Evolutionary conservation across 2,888 invertebrate species (phyloP), one percentile per base, ranked within the genome.

Genomic region (Ligdia adustata): DNA sequence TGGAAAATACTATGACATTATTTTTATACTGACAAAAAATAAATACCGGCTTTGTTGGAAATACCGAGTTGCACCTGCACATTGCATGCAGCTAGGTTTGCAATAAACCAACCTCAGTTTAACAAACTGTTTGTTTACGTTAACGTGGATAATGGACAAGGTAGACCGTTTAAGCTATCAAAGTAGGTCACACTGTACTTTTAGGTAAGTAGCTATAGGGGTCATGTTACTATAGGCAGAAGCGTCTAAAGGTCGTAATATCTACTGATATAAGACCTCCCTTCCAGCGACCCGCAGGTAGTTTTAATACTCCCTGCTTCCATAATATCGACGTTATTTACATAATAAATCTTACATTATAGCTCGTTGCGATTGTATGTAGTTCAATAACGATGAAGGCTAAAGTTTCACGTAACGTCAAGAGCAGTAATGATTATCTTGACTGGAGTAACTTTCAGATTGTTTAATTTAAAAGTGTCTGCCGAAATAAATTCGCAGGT

Each of bases 171-270:
- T 35, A 37, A 38, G 37, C 47, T 41, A 47, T 47, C 41, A 26
- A 48, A 49, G 38, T 43, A 49, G 48, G 48, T 49, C 48, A 49
- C 33, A 37, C 13, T 38, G 48, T 9, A 14, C 37, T 38, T 42
- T 42, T 26, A 20, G 26, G 35, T 14, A 47, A 35, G 29, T 46
- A 20, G 26, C 26, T 22, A n/a, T n/a, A 37, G 42, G 28, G 48
- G 42, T 43, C 48, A 38, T 24, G 24, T 11, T 16, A 38, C 48
- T 29, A 49, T 38, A 29, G 38, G 42, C 24, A 43, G 42, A 42
- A 33, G 16, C 22, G 15, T 32, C 37, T 29, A 42, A 33, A 49
- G 37, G 42, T 41, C 26, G 29, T 27, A 26, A 27, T n/a, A 33
- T 16, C 37, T 18, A 7, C 11, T 28, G 18, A 43, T 47, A 42